Base-by-base conservation (phyloP, 2,888 invertebrate genomes). In the Merodon equestris region DNA sequence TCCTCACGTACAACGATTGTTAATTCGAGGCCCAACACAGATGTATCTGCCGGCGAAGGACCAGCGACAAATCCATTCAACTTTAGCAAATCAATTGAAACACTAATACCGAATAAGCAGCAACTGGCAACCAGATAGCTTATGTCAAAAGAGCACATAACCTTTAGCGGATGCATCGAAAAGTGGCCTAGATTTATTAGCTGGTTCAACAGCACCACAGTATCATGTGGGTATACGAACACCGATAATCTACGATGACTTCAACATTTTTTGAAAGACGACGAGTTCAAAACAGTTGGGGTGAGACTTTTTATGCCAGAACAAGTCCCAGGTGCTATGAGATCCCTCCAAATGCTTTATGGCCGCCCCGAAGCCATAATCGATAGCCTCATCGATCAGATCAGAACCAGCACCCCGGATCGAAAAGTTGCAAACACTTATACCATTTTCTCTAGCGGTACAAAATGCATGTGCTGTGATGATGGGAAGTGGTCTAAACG, bases 181-280 rank as follows among this genome's bases (percentile, higher is more conserved):
- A 58, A 73, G 36, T 73, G 73, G 66, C 73, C 73, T 7, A 42
- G 51, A 12, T 73, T 73, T 14, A 58, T 51, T 1, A 73, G 48
- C 12, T 58, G 45, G 19, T 66, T 47, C 44, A 48, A 57, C 13
- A 47, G 56, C 18, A 53, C 64, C 7, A 72, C 57, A 10, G 13
- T 13, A 1, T 17, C 34, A 13, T 72, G 47, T 51, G 44, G 56
- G 7, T 63, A 58, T 34, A 19, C 53, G 12, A 44, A 56, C 34
- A 10, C n/a, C 15, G 63, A 71, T 14, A 64, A 72, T 27, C 3
- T 54, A 10, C 27, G 48, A 14, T 19, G 44, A 12, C 50, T 71
- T 1, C 56, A 53, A 45, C 56, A 38, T 34, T 53, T 42, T 27
- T 27, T 74, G 42, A 40, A 60, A n/a, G 67, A 54, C 12, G 61